Evolutionary conservation across 2,797 vertebrate genomes (phyloP), one percentile per base, ranked within the genome.

Genomic region (Mormyrus proboscirostris): DNA sequence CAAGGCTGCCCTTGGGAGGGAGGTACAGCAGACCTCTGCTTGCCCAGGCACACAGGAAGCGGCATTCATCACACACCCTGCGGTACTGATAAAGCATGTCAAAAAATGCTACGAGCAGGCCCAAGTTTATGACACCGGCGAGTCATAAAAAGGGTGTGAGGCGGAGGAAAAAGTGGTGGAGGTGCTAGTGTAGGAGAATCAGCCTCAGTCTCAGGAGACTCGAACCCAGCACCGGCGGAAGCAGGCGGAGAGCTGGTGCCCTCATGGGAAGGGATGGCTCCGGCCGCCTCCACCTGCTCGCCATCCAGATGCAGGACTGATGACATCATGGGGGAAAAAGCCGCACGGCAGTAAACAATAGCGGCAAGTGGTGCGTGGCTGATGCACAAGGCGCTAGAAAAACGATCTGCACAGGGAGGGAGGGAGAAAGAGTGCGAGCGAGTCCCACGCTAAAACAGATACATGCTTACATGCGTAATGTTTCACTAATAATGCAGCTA

Each of bases 271-370:
- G 3, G 38, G 19, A 10, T 38, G 2, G 29, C 47, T 5, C 12
- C 3, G 8, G 0, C 65, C 49, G 33, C 50, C 33, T 9, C 22
- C 85, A 16, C 82, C 86, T 29, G 57, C 53, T 65, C 33, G 44
- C 82, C 33, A 16, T 88, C 83, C 73, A 89, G 84, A 9, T 73
- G 10, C 50, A 57, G 55, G 16, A 87, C 14, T 88, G 47, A 91
- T 91, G 91, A 92, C 91, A 90, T 92, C 91, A 93, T 90, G 87
- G 91, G 91, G 90, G 91, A 76, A 89, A 91, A 89, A 53, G 44
- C 73, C 87, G 2, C 1, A 22, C 51, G 12, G 82, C 53, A 87
- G 90, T 89, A 88, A 92, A 88, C 82, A 85, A 83, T 73, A 87
- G 79, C 47, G 79, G 10, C 25, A 29, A n/a, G 57, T 29, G 69